Evolutionary conservation across 2,888 invertebrate genomes (phyloP).

Genomic region (Erannis defoliaria): DNA sequence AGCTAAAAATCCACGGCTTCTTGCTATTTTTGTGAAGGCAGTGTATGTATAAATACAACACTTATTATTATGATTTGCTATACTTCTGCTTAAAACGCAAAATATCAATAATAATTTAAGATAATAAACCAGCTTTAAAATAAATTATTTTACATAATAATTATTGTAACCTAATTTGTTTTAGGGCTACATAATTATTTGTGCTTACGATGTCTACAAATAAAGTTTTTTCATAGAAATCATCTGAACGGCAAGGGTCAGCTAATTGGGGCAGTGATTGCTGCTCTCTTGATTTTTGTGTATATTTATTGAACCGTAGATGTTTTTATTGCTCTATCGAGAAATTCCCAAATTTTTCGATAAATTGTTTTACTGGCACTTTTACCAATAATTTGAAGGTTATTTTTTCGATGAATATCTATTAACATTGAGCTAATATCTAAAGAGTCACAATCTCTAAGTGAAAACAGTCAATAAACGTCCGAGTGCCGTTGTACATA

Average conservation of each 20-base stretch:
- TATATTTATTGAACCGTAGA: constrained; percentile 38
- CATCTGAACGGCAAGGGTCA: constrained; percentile 8
- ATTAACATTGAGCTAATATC: too few species aligned
- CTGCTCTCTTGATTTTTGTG: constrained; percentile 7
- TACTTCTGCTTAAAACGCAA: too few species aligned
- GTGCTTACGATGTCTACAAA: background rate
- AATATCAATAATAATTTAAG: too few species aligned
- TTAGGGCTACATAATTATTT: background rate
- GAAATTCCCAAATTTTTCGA: background rate
- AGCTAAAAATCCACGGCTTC: too few species aligned
- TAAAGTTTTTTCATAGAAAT: background rate
- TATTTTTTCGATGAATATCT: background rate
- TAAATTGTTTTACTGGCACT: background rate
- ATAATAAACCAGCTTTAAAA: too few species aligned
- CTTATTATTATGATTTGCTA: too few species aligned
- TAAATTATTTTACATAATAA: background rate
- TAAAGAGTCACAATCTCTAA: too few species aligned
- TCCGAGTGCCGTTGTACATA: too few species aligned
- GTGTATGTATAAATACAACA: too few species aligned
- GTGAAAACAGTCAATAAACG: too few species aligned
- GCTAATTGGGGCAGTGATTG: constrained; percentile 14
- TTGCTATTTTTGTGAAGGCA: too few species aligned
- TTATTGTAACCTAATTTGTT: background rate
- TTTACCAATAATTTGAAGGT: background rate
- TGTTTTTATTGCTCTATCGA: constrained; percentile 5